phyloP scores from a whole-genome alignment of 2,797 vertebrate species.

The Tangara arthus region DNA sequence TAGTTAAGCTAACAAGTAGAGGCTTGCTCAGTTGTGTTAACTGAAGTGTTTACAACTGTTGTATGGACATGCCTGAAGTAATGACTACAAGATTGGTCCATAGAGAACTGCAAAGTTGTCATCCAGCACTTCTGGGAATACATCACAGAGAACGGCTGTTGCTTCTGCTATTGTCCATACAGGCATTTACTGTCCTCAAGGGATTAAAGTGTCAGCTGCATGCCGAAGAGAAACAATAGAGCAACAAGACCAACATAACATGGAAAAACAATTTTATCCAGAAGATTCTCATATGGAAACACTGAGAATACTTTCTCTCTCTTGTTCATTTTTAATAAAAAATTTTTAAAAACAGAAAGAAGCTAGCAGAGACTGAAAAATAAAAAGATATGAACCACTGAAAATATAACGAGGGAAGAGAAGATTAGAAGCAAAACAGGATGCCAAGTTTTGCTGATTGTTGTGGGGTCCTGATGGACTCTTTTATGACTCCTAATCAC shows the following conservation, averaged over 20 bases:
- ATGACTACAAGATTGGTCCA: not conserved
- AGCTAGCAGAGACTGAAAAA: not conserved
- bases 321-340: not conserved
- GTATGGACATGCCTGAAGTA: not conserved
- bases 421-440: not conserved
- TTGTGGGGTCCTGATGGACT: not conserved
- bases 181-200: not conserved
- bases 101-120: not conserved
- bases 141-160: not conserved
- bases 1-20: not conserved
- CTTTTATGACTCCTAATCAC: not conserved
- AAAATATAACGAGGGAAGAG: not conserved
- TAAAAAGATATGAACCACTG: accelerated
- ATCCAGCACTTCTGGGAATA: not conserved
- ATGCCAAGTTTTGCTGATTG: not conserved
- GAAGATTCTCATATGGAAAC: not conserved
- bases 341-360: not conserved
- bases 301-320: not conserved
- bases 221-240: not conserved
- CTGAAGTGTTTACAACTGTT: not conserved
- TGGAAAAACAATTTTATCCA: not conserved
- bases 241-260: not conserved
- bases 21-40: not conserved
- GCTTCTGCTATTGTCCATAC: not conserved
- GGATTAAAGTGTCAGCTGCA: not conserved